These are phyloP conservation scores for Teleopsis dalmanni DNA, from an alignment of 1,140 invertebrate genomes.

Conservation along the genomic window DNA sequence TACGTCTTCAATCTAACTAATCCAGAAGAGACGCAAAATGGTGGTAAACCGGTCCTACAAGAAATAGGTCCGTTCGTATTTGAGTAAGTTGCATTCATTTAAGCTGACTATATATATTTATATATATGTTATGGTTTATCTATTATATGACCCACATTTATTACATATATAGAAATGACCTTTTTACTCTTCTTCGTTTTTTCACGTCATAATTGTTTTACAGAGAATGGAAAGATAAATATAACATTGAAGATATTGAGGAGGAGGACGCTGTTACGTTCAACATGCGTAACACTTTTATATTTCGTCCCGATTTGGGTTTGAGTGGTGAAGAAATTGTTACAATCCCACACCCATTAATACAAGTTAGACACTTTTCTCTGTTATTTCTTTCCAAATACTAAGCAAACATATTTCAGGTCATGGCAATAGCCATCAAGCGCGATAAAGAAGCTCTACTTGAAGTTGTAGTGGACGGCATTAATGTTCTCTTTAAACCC, in stretches of 20 bases:
- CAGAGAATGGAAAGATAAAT: slow-evolving; percentile 67
- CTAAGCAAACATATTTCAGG: slow-evolving; percentile 12
- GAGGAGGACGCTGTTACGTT: slow-evolving; percentile 61
- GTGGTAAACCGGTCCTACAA: slow-evolving; percentile 57
- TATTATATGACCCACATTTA: too few species aligned
- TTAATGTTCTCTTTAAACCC: slow-evolving; percentile 53
- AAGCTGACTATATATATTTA: not conserved
- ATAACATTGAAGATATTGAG: slow-evolving; percentile 56
- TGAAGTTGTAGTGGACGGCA: slow-evolving; percentile 48
- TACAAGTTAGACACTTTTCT: slow-evolving; percentile 43
- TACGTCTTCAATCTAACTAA: slow-evolving; percentile 81
- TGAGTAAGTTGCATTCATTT: slow-evolving; percentile 50
- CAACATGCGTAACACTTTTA: slow-evolving; percentile 54
- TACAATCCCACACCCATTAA: slow-evolving; percentile 52
- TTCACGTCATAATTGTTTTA: slow-evolving; percentile 1
- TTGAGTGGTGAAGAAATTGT: slow-evolving; percentile 60
- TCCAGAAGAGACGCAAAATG: slow-evolving; percentile 60
- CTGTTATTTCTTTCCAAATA: not conserved
- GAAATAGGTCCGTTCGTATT: slow-evolving; percentile 68
- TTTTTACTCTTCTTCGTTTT: too few species aligned
- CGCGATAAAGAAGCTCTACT: slow-evolving; percentile 51
- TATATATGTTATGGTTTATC: too few species aligned
- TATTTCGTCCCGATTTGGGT: slow-evolving; percentile 50
- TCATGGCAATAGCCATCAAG: slow-evolving; percentile 43
- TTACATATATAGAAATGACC: too few species aligned